Base-by-base conservation (phyloP, 2,888 invertebrate genomes). In the Scotopteryx bipunctaria region DNA sequence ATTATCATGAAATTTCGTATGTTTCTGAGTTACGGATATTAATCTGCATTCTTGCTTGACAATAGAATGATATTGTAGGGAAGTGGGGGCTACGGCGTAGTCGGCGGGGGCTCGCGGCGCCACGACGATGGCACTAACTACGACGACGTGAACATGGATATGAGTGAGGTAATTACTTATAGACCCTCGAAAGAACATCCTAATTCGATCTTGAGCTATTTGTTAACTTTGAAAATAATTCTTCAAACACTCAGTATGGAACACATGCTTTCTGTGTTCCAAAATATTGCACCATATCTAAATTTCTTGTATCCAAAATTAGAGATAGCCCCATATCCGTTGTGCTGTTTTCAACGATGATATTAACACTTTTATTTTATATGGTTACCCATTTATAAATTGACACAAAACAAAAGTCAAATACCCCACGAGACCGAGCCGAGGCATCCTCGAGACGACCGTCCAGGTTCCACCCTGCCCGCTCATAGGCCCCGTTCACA, bases 91-190 rank as follows among this genome's bases (percentile, higher is more conserved):
- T 47, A 42, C 66, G 72, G 72, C 61, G 65, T 68, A 57, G 66
- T 68, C 61, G 51, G 69, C 47, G 68, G 69, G 61, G 58, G 59
- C 38, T 38, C 48, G 33, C 72, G 83, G 42, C 82, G 86, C 45
- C 86, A 86, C 42, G 89, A 91, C 35, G 92, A 91, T 53, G 94
- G 94, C 74, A 93, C 92, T 53, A 95, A 95, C 82, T 95, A 95
- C 72, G 95, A 95, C 66, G 93, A 94, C 64, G 94, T 95, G 57
- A 94, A 94, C 78, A 95, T 95, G 95, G 95, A 95, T 67, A 91
- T 95, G 91, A 95, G 95, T 88, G 93, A 93, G 92, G 95, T 93
- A 92, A 83, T 61, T 86, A 69, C 61, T 19, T 49, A 37, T 42
- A 33, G 33, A 51, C 37, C 48, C 23, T 48, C 27, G 44, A 54